Evolutionary conservation across 2,113 vertebrate species (phyloP).

Genomic region (Neolamprologus devosi): DNA sequence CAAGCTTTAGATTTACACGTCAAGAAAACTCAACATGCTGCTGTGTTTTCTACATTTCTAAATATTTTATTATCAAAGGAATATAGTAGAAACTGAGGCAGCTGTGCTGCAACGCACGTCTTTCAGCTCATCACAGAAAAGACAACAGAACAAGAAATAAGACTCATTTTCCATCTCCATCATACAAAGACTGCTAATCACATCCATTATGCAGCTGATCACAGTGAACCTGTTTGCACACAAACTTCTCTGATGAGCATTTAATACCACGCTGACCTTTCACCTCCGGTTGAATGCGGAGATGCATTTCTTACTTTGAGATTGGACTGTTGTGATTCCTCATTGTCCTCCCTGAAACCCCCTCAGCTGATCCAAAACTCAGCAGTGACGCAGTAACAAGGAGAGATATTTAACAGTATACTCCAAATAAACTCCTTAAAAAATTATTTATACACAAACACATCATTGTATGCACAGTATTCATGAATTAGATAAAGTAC

Average conservation of each 20-base stretch:
- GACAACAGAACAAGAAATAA: slow-evolving; percentile 14
- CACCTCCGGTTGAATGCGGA: not conserved
- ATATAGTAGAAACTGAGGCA: slow-evolving; percentile 10
- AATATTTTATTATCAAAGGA: not conserved
- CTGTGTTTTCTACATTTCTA: not conserved
- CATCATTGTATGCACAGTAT: not conserved
- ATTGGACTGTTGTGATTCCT: not conserved
- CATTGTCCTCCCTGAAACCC: not conserved
- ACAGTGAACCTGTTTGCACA: not conserved
- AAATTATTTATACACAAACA: not conserved
- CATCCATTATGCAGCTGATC: not conserved
- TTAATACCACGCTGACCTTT: not conserved
- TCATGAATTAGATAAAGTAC: not conserved
- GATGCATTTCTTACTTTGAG: not conserved
- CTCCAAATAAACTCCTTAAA: not conserved
- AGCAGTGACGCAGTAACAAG: not conserved
- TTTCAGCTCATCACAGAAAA: slow-evolving; percentile 6
- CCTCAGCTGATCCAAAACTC: not conserved
- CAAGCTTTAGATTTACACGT: not conserved
- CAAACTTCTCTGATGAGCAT: not conserved
- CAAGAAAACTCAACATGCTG: not conserved
- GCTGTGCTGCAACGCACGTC: not conserved
- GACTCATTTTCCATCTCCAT: slow-evolving; percentile 25
- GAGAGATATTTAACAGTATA: not conserved
- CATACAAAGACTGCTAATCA: not conserved